Percentiles rank a stretch among this genome's conserved stretches.
Evolutionary conservation across 2,888 invertebrate species (phyloP).

Genomic region (Bedellia somnulentella): DNA sequence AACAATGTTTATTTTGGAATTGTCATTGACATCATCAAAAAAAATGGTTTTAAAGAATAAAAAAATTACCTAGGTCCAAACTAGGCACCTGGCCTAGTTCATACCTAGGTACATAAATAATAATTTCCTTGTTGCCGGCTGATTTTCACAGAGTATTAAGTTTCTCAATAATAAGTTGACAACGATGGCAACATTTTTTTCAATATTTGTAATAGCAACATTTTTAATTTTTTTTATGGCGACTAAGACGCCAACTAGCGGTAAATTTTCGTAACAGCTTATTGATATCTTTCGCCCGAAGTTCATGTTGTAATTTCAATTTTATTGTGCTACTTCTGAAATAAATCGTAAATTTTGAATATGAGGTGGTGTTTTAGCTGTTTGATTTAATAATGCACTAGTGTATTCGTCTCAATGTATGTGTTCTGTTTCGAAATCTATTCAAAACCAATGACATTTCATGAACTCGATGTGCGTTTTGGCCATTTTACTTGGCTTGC

Average conservation of each 20-base stretch:
- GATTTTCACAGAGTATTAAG: too few species aligned
- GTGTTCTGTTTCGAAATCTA: constrained; percentile 42
- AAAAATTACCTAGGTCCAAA: too few species aligned
- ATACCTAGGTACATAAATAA: too few species aligned
- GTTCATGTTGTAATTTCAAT: constrained; percentile 44
- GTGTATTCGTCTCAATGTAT: constrained; percentile 41
- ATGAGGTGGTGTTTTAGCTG: constrained; percentile 40
- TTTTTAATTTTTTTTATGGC: constrained; percentile 7
- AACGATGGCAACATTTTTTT: background rate
- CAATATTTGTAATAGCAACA: constrained; percentile 13
- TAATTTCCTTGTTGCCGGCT: too few species aligned
- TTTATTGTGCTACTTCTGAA: constrained; percentile 42
- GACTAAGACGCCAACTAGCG: constrained; percentile 40
- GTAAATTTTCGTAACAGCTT: constrained; percentile 33
- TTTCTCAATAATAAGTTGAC: too few species aligned
- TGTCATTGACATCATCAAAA: too few species aligned
- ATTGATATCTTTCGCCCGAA: constrained; percentile 54
- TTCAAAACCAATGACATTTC: constrained; percentile 53
- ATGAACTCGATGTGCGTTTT: constrained; percentile 60
- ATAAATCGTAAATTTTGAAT: constrained; percentile 33
- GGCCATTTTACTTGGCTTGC: constrained; percentile 62
- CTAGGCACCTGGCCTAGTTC: too few species aligned
- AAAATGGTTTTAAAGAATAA: too few species aligned
- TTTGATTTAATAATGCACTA: constrained; percentile 22
- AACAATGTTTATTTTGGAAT: too few species aligned